Conservation (phyloP, 1,140 invertebrate species). For the Aphaenogaster rudis region DNA sequence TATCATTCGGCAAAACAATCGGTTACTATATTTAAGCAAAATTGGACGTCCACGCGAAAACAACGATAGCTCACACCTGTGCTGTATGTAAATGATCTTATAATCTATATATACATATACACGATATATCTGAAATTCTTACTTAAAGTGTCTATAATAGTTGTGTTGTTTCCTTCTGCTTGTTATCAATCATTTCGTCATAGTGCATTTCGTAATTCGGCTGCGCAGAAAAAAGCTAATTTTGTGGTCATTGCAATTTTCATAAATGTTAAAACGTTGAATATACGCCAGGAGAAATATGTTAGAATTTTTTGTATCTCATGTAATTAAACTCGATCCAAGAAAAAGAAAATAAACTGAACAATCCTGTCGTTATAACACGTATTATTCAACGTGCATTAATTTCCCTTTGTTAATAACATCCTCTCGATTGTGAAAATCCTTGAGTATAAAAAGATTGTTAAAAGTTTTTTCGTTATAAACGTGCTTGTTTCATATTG, state of each 20-base stretch:
- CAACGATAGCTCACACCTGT: not conserved
- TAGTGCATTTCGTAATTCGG: not conserved
- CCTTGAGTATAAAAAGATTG: not conserved
- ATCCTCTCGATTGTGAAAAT: not conserved
- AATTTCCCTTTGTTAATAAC: not conserved
- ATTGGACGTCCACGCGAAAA: not conserved
- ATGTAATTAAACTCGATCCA: not conserved
- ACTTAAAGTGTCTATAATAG: not conserved
- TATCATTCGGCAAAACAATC: not conserved
- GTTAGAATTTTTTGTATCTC: not conserved
- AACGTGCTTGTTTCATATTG: not conserved
- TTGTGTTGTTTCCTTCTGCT: not conserved
- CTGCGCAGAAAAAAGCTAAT: not conserved
- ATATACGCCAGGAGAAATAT: not conserved
- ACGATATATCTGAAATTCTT: not conserved
- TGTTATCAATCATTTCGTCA: not conserved
- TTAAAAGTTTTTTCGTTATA: slow-evolving; percentile 1
- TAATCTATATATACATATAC: not conserved
- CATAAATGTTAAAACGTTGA: not conserved
- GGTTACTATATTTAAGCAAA: slow-evolving; percentile 2
- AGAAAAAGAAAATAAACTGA: not conserved
- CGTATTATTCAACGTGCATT: not conserved
- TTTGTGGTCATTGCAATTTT: slow-evolving; percentile 6
- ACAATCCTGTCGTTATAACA: not conserved
- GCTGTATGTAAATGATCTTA: slow-evolving; percentile 3